Base-by-base conservation (phyloP, 2,113 vertebrate species). In the Odontophorus gujanensis region DNA sequence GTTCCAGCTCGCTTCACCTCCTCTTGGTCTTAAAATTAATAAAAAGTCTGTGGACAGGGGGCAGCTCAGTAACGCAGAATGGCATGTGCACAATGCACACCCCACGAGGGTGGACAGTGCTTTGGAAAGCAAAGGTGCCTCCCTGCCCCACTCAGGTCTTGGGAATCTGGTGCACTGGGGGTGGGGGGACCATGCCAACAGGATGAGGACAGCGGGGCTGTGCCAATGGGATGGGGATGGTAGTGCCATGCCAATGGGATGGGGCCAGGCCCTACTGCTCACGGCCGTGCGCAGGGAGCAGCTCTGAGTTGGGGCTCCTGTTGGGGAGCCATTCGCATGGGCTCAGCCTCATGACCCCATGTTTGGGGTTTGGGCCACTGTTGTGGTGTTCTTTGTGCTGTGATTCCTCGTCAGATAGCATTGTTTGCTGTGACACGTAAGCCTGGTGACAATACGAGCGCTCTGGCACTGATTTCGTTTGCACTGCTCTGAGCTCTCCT, bases 341-440 rank as follows among this genome's bases (percentile, higher is more conserved):
- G 67, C 32, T 57, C 5, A 58, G 89, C 63, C 71, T 89, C 26
- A 24, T 87, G 82, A 65, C 57, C 87, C 63, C 57, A 4, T 90
- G 90, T 96, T 93, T 87, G 92, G 96, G 93, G 72, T 79, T 68
- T 1, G 75, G 92, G 87, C 53, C 1, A 11, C 93, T 71, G 89
- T 80, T 85, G 95, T 69, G 96, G 90, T 91, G 93, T 92, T 94
- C 90, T 48, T 15, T 48, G 92, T 50, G 92, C 90, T 6, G 78
- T 5, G 96, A 96, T 96, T 45, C 79, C 90, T 3, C 76, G 59
- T 68, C 85, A 76, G 96, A 96, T 96, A 96, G 95, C 95, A 92
- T 96, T 96, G 93, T 96, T 96, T 96, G 95, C 88, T 61, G 90
- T 93, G 95, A 96, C 93, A 90, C 76, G 92, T 92, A 80, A 96